phyloP scores from a whole-genome alignment of 1,140 invertebrate species.

The Halesus radiatus region DNA sequence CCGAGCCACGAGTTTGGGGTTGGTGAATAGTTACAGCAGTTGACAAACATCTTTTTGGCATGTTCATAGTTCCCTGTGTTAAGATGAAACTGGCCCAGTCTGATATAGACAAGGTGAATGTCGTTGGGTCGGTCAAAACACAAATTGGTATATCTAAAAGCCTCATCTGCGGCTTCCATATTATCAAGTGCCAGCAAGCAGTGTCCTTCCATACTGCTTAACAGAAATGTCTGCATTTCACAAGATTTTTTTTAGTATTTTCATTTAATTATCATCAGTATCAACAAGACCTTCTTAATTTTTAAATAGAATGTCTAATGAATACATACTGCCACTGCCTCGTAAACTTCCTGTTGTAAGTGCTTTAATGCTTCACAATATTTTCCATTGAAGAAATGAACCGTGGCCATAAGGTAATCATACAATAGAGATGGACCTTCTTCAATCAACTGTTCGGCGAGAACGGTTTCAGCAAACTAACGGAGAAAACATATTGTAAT shows the following conservation, averaged over 20 bases:
- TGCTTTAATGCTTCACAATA: conserved; percentile 25
- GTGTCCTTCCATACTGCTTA: conserved; percentile 25
- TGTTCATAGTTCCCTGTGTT: neutral
- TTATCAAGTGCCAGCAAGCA: neutral
- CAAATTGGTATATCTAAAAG: conserved; percentile 28
- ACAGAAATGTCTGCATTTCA: conserved; percentile 31
- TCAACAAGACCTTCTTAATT: too few species aligned
- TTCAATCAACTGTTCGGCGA: conserved; percentile 14
- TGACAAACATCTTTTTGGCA: conserved; percentile 25
- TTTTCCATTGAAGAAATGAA: conserved; percentile 34
- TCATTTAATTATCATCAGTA: too few species aligned
- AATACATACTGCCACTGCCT: conserved; percentile 8
- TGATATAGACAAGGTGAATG: conserved; percentile 26
- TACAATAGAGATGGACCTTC: conserved; percentile 13
- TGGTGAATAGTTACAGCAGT: conserved; percentile 26
- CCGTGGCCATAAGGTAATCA: conserved; percentile 20
- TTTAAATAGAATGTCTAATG: neutral
- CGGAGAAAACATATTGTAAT: neutral
- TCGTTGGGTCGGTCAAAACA: conserved; percentile 31
- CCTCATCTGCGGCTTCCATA: neutral
- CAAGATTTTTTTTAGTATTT: neutral
- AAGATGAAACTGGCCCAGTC: conserved; percentile 20
- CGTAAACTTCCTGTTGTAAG: conserved; percentile 25
- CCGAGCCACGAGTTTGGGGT: conserved; percentile 28
- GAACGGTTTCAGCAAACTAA: conserved; percentile 41